phyloP scores from a whole-genome alignment of 2,797 vertebrate species.

The Lophura swinhoii region DNA sequence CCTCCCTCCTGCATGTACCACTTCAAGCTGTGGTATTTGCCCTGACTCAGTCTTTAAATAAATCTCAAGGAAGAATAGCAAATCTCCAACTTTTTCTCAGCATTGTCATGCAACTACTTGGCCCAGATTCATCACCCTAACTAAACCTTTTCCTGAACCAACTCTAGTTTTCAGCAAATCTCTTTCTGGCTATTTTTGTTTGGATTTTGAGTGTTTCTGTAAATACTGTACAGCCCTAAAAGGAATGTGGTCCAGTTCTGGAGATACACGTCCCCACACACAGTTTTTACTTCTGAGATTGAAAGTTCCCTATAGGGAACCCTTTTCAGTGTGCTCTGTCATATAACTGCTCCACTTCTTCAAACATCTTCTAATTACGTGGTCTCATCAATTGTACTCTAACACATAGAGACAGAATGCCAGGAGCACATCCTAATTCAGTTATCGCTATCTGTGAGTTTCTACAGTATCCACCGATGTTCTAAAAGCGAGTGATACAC shows the following conservation, averaged over 20 bases:
- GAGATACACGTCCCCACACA: not conserved
- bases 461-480: not conserved
- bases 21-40: not conserved
- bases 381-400: not conserved
- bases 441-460: not conserved
- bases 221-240: no score
- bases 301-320: not conserved
- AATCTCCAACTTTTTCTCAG: not conserved
- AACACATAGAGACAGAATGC: constrained; percentile 4
- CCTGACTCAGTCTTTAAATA: not conserved
- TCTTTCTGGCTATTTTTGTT: not conserved
- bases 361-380: not conserved
- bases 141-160: not conserved
- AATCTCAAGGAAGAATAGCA: not conserved
- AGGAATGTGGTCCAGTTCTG: not conserved
- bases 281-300: not conserved
- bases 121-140: not conserved
- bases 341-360: not conserved
- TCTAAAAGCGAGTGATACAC: not conserved
- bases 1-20: not conserved
- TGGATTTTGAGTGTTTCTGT: accelerated
- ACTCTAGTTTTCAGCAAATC: not conserved
- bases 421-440: constrained; percentile 15
- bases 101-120: not conserved
- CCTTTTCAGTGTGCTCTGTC: not conserved